Evolutionary conservation across 2,888 invertebrate species (phyloP).

Genomic region (Danaus chrysippus): DNA sequence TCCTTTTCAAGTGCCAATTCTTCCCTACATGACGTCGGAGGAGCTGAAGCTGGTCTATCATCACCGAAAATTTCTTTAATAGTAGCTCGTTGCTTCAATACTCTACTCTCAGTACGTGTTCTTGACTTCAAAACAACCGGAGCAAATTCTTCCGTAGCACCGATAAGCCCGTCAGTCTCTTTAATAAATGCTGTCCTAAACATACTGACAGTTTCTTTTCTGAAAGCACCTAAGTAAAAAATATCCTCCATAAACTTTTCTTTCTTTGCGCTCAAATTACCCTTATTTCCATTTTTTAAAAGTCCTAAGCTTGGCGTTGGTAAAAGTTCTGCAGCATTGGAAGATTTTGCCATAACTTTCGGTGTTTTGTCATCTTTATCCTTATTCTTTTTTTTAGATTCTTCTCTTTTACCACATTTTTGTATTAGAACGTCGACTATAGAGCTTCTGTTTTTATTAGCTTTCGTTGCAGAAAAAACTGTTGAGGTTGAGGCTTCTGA

Average conservation of each 20-base stretch:
- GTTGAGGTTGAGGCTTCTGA: slow-evolving; percentile 84
- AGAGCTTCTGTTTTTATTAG: slow-evolving; percentile 74
- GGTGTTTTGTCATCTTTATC: slow-evolving; percentile 76
- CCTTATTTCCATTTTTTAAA: slow-evolving; percentile 62
- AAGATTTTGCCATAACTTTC: slow-evolving; percentile 78
- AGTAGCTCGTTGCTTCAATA: slow-evolving; percentile 85
- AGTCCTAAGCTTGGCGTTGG: slow-evolving; percentile 82
- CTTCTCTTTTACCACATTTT: slow-evolving; percentile 81
- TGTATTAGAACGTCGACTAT: slow-evolving; percentile 84
- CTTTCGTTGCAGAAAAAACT: slow-evolving; percentile 79
- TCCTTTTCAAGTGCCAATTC: slow-evolving; percentile 56
- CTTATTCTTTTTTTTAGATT: slow-evolving; percentile 74
- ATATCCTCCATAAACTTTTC: slow-evolving; percentile 78
- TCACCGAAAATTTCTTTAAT: slow-evolving; percentile 90
- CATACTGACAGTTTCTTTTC: slow-evolving; percentile 83
- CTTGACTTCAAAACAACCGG: slow-evolving; percentile 86
- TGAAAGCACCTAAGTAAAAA: slow-evolving; percentile 81
- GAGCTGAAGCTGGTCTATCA: slow-evolving; percentile 90
- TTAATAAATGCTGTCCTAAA: slow-evolving; percentile 83
- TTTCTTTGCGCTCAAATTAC: slow-evolving; percentile 62
- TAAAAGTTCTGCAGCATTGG: slow-evolving; percentile 75
- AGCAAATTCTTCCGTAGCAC: slow-evolving; percentile 81
- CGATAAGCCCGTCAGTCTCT: slow-evolving; percentile 78
- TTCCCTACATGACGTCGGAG: slow-evolving; percentile 82
- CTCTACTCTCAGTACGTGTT: slow-evolving; percentile 86